These are phyloP conservation scores for Malaclemys terrapin DNA, from an alignment of 2,113 vertebrate genomes.

Conservation along the genomic window DNA sequence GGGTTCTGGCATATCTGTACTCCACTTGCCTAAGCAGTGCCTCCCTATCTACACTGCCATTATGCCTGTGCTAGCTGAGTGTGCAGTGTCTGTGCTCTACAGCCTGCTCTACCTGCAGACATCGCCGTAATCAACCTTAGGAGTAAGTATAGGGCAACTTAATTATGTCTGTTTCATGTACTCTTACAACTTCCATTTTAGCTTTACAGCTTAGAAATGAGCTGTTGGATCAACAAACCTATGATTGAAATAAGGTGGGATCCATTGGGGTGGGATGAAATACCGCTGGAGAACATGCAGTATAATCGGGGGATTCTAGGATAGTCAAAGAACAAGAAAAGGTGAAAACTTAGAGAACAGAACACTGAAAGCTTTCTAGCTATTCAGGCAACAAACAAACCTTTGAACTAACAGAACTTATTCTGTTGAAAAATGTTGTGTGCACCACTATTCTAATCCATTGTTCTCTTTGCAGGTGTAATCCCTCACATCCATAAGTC, in stretches of 20 bases:
- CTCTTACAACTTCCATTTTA: not conserved
- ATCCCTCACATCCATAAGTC: slow-evolving; percentile 99
- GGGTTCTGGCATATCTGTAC: not conserved
- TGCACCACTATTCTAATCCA: not conserved
- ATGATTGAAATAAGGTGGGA: not conserved
- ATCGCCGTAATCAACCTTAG: not conserved
- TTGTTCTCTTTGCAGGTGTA: slow-evolving; percentile 84
- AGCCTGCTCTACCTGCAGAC: not conserved
- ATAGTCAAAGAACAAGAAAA: not conserved
- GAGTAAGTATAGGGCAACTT: not conserved
- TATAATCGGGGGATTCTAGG: not conserved
- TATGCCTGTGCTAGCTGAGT: not conserved
- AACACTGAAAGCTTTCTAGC: not conserved
- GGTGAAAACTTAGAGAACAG: not conserved
- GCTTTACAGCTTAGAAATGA: not conserved
- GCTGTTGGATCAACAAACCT: not conserved
- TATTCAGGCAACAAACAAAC: not conserved
- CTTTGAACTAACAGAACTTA: not conserved
- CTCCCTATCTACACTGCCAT: not conserved
- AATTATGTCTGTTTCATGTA: not conserved
- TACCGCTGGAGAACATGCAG: too few relatives aligned
- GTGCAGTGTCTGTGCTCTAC: not conserved
- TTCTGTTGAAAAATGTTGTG: fast-evolving
- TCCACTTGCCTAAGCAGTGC: not conserved
- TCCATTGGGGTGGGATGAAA: not conserved